These are phyloP conservation scores for Atethmia centrago DNA, from an alignment of 2,888 invertebrate species.

Conservation along the genomic window DNA sequence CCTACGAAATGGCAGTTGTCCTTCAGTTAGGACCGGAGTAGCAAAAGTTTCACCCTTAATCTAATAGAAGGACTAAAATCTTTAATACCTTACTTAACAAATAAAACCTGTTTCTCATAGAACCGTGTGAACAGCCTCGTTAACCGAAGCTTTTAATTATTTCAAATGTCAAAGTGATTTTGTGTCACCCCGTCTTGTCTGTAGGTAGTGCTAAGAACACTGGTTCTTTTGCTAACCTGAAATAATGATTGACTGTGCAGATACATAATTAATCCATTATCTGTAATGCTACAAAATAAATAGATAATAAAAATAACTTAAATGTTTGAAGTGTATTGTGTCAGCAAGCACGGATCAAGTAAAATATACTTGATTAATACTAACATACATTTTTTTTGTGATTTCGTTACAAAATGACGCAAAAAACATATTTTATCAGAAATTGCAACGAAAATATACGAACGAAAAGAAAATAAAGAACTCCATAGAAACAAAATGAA, in stretches of 20 bases:
- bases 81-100: conserved; percentile 19
- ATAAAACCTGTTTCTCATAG: conserved; percentile 27
- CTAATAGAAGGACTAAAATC: neutral
- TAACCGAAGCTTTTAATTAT: conserved; percentile 37
- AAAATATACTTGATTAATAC: too few relatives aligned
- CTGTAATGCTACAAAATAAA: neutral
- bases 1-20: neutral
- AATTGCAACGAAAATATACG: neutral
- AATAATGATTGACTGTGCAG: neutral
- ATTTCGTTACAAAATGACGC: too few relatives aligned
- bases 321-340: too few relatives aligned
- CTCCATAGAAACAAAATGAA: neutral
- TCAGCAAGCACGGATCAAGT: too few relatives aligned
- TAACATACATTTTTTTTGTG: too few relatives aligned
- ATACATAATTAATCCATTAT: neutral
- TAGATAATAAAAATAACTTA: neutral
- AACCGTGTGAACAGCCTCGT: conserved; percentile 30
- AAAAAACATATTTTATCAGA: neutral
- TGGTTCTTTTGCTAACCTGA: conserved; percentile 9
- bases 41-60: conserved; percentile 10
- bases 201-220: neutral
- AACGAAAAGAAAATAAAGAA: neutral
- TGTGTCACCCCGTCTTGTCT: neutral
- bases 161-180: conserved; percentile 38
- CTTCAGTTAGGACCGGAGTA: neutral